These are phyloP conservation scores for Melanchra persicariae DNA, from an alignment of 2,888 invertebrate species.

Conservation along the genomic window DNA sequence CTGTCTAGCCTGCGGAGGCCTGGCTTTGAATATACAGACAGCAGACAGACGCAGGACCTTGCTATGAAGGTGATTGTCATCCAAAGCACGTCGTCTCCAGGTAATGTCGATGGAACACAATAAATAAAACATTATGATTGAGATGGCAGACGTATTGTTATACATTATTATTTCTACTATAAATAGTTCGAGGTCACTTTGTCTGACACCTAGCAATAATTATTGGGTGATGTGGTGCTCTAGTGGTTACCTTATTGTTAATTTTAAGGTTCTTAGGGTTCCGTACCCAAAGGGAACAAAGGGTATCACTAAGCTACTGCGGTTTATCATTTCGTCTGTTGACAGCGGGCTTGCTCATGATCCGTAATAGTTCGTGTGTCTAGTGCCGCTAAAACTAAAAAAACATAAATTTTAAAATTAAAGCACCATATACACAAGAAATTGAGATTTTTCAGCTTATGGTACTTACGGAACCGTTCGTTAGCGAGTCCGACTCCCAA, in stretches of 20 bases:
- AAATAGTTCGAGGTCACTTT: slow-evolving; percentile 30
- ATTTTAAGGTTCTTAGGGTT: no score
- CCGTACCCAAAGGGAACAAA: no score
- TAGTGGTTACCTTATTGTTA: neutral
- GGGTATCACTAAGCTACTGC: no score
- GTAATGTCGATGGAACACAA: slow-evolving; percentile 24
- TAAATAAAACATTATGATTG: slow-evolving; percentile 39
- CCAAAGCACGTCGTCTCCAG: slow-evolving; percentile 33
- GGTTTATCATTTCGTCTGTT: no score
- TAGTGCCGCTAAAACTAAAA: no score
- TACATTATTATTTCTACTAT: neutral
- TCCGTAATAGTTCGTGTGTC: no score
- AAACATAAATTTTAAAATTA: no score
- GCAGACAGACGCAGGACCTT: neutral
- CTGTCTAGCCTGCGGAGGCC: neutral
- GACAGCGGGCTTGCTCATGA: no score
- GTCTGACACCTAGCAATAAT: neutral
- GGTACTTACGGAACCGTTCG: no score
- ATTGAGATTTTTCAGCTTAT: no score
- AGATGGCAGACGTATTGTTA: slow-evolving; percentile 12
- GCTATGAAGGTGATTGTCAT: neutral
- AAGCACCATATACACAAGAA: no score
- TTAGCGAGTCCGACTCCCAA: no score
- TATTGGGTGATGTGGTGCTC: neutral
- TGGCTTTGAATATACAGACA: slow-evolving; percentile 18